Evolutionary conservation across 2,888 invertebrate species (phyloP).

Genomic region (Blastobasis lacticolella): DNA sequence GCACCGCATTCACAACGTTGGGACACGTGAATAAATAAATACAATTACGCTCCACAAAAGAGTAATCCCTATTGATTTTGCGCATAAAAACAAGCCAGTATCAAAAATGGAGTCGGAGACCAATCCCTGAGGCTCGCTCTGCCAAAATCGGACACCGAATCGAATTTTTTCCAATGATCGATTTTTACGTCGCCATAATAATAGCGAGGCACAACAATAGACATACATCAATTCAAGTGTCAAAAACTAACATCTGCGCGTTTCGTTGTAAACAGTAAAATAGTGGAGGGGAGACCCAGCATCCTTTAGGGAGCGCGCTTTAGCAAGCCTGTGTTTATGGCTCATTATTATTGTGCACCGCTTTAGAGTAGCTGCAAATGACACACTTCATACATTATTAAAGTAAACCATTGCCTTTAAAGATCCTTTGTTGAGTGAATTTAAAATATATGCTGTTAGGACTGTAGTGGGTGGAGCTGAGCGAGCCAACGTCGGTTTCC

Average conservation of each 20-base stretch:
- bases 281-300: constrained; percentile 47
- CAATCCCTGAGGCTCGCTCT: constrained; percentile 47
- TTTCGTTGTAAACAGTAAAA: constrained; percentile 63
- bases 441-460: constrained; percentile 45
- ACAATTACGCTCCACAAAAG: constrained; percentile 67
- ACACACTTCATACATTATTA: constrained; percentile 66
- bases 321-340: constrained; percentile 64
- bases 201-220: constrained; percentile 55
- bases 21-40: constrained; percentile 73
- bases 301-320: constrained; percentile 54
- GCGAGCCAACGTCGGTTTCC: constrained; percentile 31
- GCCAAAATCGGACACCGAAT: constrained; percentile 47
- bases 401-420: constrained; percentile 53
- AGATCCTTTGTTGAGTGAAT: constrained; percentile 54
- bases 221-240: constrained; percentile 71
- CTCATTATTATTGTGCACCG: constrained; percentile 67
- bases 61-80: constrained; percentile 64
- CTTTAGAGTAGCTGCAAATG: constrained; percentile 68
- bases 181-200: constrained; percentile 60
- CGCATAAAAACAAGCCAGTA: constrained; percentile 45
- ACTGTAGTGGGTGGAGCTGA: constrained; percentile 6
- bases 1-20: constrained; percentile 61
- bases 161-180: constrained; percentile 49
- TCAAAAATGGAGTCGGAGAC: constrained; percentile 42
- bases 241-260: constrained; percentile 74